Evolutionary conservation across 1,140 invertebrate species (phyloP).

Genomic region (Drosophila paulistorum): DNA sequence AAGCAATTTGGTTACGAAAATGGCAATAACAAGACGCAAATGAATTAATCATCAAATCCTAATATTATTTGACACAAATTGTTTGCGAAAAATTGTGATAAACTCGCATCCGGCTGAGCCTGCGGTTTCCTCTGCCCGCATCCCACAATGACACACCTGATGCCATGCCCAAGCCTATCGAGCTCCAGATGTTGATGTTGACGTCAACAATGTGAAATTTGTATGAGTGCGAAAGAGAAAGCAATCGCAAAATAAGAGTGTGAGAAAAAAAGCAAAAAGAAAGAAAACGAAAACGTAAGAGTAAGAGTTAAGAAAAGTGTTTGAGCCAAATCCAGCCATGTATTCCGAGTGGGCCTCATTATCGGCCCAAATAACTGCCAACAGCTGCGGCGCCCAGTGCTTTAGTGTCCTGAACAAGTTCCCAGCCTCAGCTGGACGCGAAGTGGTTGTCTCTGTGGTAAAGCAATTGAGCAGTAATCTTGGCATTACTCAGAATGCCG

Average conservation of each 20-base stretch:
- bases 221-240: conserved; percentile 22
- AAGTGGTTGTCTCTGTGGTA: conserved; percentile 93
- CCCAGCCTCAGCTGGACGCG: conserved; percentile 88
- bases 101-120: not conserved
- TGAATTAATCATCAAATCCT: not conserved
- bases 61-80: not conserved
- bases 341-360: conserved; percentile 94
- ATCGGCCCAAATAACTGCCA: conserved; percentile 87
- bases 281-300: not conserved
- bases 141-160: conserved; percentile 33
- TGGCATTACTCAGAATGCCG: conserved; percentile 89
- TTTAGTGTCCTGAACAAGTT: conserved; percentile 94
- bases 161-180: not conserved
- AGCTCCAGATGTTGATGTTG: conserved; percentile 58
- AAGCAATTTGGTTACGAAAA: conserved; percentile 3
- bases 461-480: conserved; percentile 90
- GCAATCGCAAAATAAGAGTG: not conserved
- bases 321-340: conserved; percentile 83
- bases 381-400: conserved; percentile 86
- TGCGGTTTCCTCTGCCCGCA: not conserved
- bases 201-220: conserved; percentile 50
- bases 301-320: not conserved
- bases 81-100: not conserved
- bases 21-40: conserved; percentile 6
- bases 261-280: conserved; percentile 5